Base-by-base conservation (phyloP, 2,888 invertebrate species). In the Caenorhabditis panamensis region DNA sequence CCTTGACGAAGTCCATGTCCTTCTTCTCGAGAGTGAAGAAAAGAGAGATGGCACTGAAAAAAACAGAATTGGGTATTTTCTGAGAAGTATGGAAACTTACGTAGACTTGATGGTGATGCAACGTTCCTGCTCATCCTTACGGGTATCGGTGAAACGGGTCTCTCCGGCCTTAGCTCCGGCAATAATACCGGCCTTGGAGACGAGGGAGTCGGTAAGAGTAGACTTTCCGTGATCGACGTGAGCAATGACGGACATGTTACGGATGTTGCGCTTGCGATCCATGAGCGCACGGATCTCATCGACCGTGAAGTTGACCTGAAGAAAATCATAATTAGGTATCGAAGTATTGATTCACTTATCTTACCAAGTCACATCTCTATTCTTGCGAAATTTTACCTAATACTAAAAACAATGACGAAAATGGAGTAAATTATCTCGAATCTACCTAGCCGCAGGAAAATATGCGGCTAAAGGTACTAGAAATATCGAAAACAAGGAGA, bases 51-150 rank as follows among this genome's bases (percentile, higher is more conserved):
- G 99, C 99, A 91, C 96, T 97, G 92, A 80, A 90, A 86, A 59
- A 22, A 24, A 36, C 5, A 3, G n/a, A 37, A 9, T 31, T 26
- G 36, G 6, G 9, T 1, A 4, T 28, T 20, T 53, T n/a, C 20
- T 26, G 47, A 18, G 24, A 63, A 51, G 16, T 36, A 51, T n/a
- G n/a, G n/a, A n/a, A n/a, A 94, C 95, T 94, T 93, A 96, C 96
- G 99, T 99, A 75, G 99, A 99, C 93, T 99, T 99, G 93, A 99
- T 99, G 92, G 99, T 99, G 93, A 99, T 99, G 92, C 99, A 99
- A 93, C 99, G 94, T 93, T 99, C 99, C 92, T 99, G 99, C 93
- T 99, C 99, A 93, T 99, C 99, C 92, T 99, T 98, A 85, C 99
- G 94, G 69, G 99, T 99, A 92, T 99, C 99, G 28, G 99, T 99